A percentile compares a stretch with the other conserved stretches of the same genome.
Evolutionary conservation across 2,888 invertebrate species (phyloP).

Genomic region (Emmelina monodactyla): DNA sequence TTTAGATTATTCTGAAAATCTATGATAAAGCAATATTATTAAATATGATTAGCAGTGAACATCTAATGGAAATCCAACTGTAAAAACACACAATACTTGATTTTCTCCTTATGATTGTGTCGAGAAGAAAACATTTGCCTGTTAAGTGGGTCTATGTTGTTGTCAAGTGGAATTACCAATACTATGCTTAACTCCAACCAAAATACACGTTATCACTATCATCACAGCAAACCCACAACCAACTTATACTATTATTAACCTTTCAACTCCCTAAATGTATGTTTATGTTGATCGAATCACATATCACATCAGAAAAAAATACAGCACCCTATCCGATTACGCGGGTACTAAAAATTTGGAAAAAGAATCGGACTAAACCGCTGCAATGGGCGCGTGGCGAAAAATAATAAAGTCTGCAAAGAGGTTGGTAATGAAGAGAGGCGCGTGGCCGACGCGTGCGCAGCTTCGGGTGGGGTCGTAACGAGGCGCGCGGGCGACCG

Average conservation of each 20-base stretch:
- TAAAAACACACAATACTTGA: no score
- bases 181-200: neutral
- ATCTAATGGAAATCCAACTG: no score
- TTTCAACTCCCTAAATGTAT: constrained; percentile 36
- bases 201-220: neutral
- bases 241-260: constrained; percentile 36
- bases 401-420: constrained; percentile 52
- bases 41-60: no score
- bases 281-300: constrained; percentile 55
- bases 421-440: constrained; percentile 46
- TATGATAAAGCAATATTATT: no score
- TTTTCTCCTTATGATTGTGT: no score
- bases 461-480: constrained; percentile 14
- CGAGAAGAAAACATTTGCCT: no score
- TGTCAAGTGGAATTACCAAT: no score
- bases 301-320: constrained; percentile 35
- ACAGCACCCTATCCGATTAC: constrained; percentile 51
- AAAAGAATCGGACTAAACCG: constrained; percentile 32
- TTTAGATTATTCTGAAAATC: no score
- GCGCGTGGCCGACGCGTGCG: constrained; percentile 40
- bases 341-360: constrained; percentile 22
- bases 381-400: constrained; percentile 51
- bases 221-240: neutral
- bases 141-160: no score
- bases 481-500: constrained; percentile 9